A percentile compares a stretch with the other conserved stretches of the same genome.
Conservation (phyloP, 92 coral and sea anemone genomes). For the Palythoa heliodiscus region DNA sequence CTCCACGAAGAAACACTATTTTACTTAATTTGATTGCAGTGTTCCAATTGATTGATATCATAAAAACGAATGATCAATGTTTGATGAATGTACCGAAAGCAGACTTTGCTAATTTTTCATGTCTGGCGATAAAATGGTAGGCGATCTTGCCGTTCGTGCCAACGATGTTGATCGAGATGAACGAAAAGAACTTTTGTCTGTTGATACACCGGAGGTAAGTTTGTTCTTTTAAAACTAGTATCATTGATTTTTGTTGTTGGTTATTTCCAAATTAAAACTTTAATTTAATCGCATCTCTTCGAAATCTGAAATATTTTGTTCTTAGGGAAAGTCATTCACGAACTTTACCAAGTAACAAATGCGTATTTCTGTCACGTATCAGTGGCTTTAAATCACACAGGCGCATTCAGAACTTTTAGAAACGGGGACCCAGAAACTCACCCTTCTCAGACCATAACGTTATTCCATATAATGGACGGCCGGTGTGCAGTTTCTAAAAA, state of each 20-base stretch:
- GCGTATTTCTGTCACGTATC: too few relatives aligned
- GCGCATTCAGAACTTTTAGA: too few relatives aligned
- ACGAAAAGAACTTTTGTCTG: background rate
- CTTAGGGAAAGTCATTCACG: background rate
- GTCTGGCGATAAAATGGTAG: conserved; percentile 33
- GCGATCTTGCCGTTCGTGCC: background rate
- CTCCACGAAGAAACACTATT: background rate
- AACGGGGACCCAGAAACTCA: too few relatives aligned
- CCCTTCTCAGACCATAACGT: too few relatives aligned
- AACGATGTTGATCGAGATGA: background rate
- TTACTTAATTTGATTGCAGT: background rate
- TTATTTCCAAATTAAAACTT: background rate
- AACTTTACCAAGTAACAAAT: too few relatives aligned
- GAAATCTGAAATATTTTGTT: background rate
- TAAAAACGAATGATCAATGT: background rate
- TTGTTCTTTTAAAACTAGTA: background rate
- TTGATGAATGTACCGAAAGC: background rate
- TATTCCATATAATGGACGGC: too few relatives aligned
- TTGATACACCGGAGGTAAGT: background rate
- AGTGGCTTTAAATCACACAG: too few relatives aligned
- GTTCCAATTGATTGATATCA: background rate
- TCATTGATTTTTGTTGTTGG: background rate
- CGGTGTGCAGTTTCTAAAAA: too few relatives aligned
- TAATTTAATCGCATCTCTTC: background rate
- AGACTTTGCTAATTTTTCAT: background rate